phyloP scores from a whole-genome alignment of 30 jellyfish, hydroid and myxozoan species.

The Cassiopea andromeda region DNA sequence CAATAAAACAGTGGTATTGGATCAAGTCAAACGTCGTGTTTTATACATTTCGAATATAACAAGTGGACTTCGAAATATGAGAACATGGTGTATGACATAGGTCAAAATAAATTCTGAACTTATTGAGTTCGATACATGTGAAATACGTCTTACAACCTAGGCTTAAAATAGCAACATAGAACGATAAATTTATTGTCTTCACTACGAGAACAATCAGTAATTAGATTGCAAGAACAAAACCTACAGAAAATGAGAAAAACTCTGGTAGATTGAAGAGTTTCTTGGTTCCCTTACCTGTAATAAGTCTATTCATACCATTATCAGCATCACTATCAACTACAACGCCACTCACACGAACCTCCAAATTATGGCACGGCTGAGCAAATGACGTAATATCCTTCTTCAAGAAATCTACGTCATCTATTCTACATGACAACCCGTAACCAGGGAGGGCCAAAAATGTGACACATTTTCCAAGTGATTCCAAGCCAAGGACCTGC shows the following conservation, averaged over 20 bases:
- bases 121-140: no score
- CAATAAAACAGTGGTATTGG: no score
- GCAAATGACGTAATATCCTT: background rate
- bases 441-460: constrained; percentile 79
- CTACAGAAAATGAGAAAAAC: background rate
- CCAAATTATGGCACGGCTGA: constrained; percentile 12
- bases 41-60: no score
- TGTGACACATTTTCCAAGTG: constrained; percentile 57
- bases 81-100: no score
- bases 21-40: no score
- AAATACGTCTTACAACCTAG: no score
- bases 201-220: no score
- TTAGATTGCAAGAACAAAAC: background rate
- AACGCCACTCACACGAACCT: constrained; percentile 65
- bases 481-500: constrained; percentile 64
- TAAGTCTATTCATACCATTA: constrained; percentile 18
- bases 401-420: constrained; percentile 59
- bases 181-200: no score
- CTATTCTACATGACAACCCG: constrained; percentile 59
- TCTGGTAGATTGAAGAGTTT: background rate
- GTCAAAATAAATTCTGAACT: no score
- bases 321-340: constrained; percentile 57
- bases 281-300: constrained; percentile 22
- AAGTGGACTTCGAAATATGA: no score
- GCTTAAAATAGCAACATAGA: no score